Conservation (phyloP, 2,113 vertebrate genomes). For the Clarias gariepinus region DNA sequence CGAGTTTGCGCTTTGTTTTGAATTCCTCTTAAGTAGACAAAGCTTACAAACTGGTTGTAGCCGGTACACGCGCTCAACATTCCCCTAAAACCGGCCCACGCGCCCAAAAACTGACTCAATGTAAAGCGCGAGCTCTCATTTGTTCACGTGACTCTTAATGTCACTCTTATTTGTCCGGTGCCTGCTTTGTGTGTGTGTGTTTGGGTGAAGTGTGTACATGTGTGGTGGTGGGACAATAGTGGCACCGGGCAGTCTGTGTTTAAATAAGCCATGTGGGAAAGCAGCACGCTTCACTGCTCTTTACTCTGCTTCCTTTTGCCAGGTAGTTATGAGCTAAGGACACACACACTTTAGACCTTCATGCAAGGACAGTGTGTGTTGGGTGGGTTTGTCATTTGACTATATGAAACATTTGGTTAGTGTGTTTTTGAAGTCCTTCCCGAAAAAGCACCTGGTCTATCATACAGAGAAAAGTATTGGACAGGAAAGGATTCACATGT, state of each 20-base stretch:
- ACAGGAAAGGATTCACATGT: background rate
- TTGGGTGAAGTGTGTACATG: background rate
- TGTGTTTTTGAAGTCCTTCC: background rate
- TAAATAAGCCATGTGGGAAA: background rate
- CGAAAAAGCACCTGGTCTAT: background rate
- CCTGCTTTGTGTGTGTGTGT: background rate
- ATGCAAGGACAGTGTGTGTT: conserved; percentile 35
- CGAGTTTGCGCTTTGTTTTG: background rate
- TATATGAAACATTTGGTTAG: background rate
- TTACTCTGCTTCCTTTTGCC: background rate
- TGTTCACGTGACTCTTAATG: background rate
- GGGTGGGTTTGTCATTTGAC: background rate
- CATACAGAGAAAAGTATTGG: background rate
- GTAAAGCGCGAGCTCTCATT: background rate
- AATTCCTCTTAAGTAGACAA: no score
- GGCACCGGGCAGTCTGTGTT: background rate
- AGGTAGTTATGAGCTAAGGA: conserved; percentile 17
- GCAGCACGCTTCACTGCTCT: conserved; percentile 7
- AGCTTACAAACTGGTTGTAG: background rate
- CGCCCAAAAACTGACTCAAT: background rate
- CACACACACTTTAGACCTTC: conserved; percentile 40
- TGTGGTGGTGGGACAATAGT: background rate
- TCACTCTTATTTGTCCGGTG: background rate
- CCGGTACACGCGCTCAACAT: background rate
- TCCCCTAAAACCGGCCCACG: background rate